Base-by-base conservation (phyloP, 1,140 invertebrate species). In the Ectropis grisescens region DNA sequence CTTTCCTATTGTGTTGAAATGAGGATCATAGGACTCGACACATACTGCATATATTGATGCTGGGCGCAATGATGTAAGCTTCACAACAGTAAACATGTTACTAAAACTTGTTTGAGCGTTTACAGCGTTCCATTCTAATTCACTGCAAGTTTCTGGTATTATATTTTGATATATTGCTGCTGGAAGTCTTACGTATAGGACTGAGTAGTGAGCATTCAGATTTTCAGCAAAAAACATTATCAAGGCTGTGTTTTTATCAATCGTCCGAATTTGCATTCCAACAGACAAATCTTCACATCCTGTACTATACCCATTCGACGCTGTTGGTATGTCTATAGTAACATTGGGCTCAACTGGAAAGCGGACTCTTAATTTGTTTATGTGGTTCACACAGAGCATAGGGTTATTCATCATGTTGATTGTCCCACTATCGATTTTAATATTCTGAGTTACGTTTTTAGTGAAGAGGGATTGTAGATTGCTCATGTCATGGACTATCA, bases 381-480 rank as follows among this genome's bases (percentile, higher is more conserved):
- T 93, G 57, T 88, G 86, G 23, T 70, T 71, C 6, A 85, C 64
- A 59, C 93, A 95, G 1, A 95, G 67, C 60, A 89, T 87, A 2
- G 91, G 88, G 67, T 95, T 95, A 47, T 87, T 86, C 40, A 93
- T 89, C 54, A 95, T 90, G 23, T 86, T 86, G 1, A 93, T 56
- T 2, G 83, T 85, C 0, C 91, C 90, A 2, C 75, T 83, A 11
- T 69, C 47, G 12, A 93, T 86, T 41, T 64, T 65, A 3, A 93
- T 58, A 19, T 84, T 57, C 35, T 79, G 32, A 2, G 55, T 74
- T 0, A 80, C 68, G 16, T 60, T 61, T 19, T 46, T 52, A 43
- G 85, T 57, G 81, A 89, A 92, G 4, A 93, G 49, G 22, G 86
- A 82, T 51, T 87, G 82, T 10, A 93, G 79, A 71, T 91, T 91